Conservation (phyloP, 2,113 vertebrate genomes). For the Dasyprocta punctata region DNA sequence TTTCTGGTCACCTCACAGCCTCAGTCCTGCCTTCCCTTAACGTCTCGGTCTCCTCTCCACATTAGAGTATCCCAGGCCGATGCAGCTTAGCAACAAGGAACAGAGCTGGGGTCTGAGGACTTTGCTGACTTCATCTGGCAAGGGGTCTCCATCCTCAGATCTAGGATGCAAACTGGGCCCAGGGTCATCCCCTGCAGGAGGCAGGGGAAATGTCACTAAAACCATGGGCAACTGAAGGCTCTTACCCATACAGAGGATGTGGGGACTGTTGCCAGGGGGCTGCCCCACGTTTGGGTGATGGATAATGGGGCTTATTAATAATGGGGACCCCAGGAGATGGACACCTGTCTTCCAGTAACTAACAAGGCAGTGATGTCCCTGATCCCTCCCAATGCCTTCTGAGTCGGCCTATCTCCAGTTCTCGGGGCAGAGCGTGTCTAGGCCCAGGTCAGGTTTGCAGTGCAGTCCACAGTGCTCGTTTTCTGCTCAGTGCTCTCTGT, state of each 20-base stretch:
- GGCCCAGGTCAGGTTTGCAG: neutral
- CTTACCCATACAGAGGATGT: accelerated
- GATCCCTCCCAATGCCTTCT: neutral
- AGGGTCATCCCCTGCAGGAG: neutral
- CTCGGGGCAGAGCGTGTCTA: neutral
- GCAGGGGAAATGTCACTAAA: neutral
- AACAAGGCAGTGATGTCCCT: neutral
- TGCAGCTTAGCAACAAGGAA: neutral
- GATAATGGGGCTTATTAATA: neutral
- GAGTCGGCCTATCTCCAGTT: neutral
- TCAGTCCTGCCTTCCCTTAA: neutral
- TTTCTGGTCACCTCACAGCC: neutral
- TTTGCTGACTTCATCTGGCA: neutral
- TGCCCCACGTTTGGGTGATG: neutral
- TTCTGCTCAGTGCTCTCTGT: neutral
- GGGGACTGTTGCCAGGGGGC: neutral
- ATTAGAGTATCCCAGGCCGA: neutral
- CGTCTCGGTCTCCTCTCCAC: neutral
- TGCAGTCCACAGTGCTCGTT: neutral
- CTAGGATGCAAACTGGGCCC: neutral
- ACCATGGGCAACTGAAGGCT: neutral
- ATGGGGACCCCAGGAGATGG: neutral
- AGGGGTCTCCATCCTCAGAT: neutral
- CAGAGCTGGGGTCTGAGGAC: neutral
- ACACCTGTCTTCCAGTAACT: neutral